Base-by-base conservation (phyloP, 2,797 vertebrate genomes). In the Anguilla marmorata region DNA sequence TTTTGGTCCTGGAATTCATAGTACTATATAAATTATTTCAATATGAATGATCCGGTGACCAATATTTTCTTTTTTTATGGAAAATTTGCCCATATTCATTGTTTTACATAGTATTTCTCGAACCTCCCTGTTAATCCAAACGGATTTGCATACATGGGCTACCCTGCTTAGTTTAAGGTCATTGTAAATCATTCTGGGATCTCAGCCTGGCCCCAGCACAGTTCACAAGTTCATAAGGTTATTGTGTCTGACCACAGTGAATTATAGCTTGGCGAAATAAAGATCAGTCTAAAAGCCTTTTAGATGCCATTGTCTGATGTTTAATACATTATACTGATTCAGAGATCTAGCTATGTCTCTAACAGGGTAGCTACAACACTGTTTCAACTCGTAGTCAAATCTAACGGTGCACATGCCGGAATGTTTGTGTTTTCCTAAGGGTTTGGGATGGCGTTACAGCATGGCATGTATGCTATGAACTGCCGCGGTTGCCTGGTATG, bases 131-230 rank as follows among this genome's bases (percentile, higher is more conserved):
- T 93, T 93, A 93, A 94, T 94, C 92, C 92, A 92, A 45, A 83
- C 86, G 89, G 91, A 94, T 95, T 94, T 95, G 93, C 94, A 95
- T 95, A 94, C 91, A 93, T 90, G 92, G 90, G 90, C 91, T 92
- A 93, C 91, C 90, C 92, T 89, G 90, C 91, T 88, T 87, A 91
- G 82, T 89, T 90, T 91, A 87, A 94, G 94, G 94, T 96, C 94
- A 94, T 90, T 93, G 93, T 95, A 96, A 96, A 96, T 96, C 94
- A 95, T 93, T 94, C 92, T 91, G 89, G 92, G 94, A 94, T 95
- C 93, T 91, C 93, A 84, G 92, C 88, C 89, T 90, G 94, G 94
- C 94, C 93, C 93, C 89, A 89, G 91, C 91, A 66, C 56, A 91
- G 92, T 93, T 90, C 90, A 90, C 85, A 90, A 94, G 96, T 96